Evolutionary conservation across 1,140 invertebrate genomes (phyloP).

Genomic region (Cydia fagiglandana): DNA sequence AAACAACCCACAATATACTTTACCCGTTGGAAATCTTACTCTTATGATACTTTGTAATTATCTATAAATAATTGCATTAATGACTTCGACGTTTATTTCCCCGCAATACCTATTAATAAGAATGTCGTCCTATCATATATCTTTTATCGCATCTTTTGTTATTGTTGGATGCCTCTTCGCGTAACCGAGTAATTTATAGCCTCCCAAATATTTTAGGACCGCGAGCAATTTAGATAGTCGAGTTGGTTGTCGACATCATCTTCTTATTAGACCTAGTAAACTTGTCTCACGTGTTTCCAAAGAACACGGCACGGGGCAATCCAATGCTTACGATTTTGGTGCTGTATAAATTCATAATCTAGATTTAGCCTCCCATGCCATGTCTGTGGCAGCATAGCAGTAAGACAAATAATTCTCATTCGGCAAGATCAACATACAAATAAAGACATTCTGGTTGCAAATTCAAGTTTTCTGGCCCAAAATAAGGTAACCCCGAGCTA

Average conservation of each 20-base stretch:
- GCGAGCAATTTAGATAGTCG: background rate
- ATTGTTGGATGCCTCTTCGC: slow-evolving; percentile 8
- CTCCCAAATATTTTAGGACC: background rate
- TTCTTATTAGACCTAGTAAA: too few relatives aligned
- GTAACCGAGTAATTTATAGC: background rate
- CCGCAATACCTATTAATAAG: background rate
- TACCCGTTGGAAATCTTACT: background rate
- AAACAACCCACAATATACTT: background rate
- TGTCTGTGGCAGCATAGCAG: too few relatives aligned
- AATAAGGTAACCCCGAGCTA: background rate
- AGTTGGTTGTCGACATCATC: background rate
- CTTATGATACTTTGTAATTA: background rate
- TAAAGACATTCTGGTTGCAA: background rate
- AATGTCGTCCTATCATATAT: slow-evolving; percentile 14
- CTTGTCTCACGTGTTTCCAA: too few relatives aligned
- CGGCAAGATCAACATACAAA: background rate
- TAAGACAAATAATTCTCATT: too few relatives aligned
- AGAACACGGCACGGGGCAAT: too few relatives aligned
- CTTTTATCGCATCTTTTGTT: slow-evolving; percentile 27
- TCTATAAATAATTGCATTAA: slow-evolving; percentile 10
- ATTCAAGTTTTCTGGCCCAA: background rate
- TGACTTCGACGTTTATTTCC: slow-evolving; percentile 18
- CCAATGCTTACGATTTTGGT: too few relatives aligned
- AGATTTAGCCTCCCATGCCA: too few relatives aligned
- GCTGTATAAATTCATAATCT: too few relatives aligned